A percentile compares a stretch with the other conserved stretches of the same genome.
These are phyloP conservation scores for Clepsis dumicolana DNA, from an alignment of 2,888 invertebrate genomes.

Conservation along the genomic window DNA sequence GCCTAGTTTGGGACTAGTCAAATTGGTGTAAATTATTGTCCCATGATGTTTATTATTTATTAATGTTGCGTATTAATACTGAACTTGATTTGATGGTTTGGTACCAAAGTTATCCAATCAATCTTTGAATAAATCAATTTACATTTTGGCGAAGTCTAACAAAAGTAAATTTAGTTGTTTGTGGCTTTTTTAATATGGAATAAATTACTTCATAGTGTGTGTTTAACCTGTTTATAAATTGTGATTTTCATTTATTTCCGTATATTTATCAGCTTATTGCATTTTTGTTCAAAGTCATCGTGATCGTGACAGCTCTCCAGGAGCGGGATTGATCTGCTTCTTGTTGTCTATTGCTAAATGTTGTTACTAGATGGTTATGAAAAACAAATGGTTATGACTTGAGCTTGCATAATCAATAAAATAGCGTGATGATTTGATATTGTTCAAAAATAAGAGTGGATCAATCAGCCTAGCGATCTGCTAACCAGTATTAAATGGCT, in stretches of 20 bases:
- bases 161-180: not conserved
- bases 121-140: conserved; percentile 9
- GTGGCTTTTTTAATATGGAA: not conserved
- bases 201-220: not conserved
- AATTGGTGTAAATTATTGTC: too few species aligned
- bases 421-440: not conserved
- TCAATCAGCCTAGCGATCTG: conserved; percentile 2
- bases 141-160: not conserved
- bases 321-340: not conserved
- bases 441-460: not conserved
- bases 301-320: not conserved
- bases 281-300: not conserved
- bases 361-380: not conserved
- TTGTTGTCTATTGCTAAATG: not conserved
- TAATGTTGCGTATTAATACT: not conserved
- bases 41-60: too few species aligned
- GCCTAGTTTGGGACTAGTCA: too few species aligned
- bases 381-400: not conserved
- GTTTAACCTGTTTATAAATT: not conserved
- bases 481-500: conserved; percentile 50
- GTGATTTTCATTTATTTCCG: not conserved
- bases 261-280: conserved; percentile 3
- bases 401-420: not conserved
- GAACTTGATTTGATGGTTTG: conserved; percentile 2
- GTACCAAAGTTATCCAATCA: not conserved